These are phyloP conservation scores for Leucoma salicis DNA, from an alignment of 2,888 invertebrate species.

Conservation along the genomic window DNA sequence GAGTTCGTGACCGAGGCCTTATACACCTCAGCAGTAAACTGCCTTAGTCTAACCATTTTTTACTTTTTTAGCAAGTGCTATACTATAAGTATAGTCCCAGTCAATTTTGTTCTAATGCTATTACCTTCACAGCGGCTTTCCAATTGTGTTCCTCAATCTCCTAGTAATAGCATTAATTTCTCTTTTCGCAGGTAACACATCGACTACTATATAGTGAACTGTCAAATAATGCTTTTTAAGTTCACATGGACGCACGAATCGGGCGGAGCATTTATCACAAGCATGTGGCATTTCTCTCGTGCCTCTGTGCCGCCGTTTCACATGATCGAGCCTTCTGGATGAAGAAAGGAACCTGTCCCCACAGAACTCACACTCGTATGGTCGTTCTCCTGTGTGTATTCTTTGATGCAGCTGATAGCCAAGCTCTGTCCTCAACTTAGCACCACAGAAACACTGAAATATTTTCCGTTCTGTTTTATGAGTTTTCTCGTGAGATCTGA, in stretches of 20 bases:
- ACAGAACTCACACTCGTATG: conserved; percentile 59
- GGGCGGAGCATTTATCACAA: conserved; percentile 57
- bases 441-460: conserved; percentile 58
- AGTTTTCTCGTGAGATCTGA: conserved; percentile 52
- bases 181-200: conserved; percentile 33
- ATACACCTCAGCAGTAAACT: too few species aligned
- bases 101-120: neutral
- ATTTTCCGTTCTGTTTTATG: conserved; percentile 51
- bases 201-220: conserved; percentile 42
- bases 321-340: conserved; percentile 62
- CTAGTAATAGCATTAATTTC: conserved; percentile 20
- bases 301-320: conserved; percentile 59
- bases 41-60: too few species aligned
- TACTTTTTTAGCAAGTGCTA: too few species aligned
- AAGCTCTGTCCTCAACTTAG: conserved; percentile 52
- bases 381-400: conserved; percentile 63
- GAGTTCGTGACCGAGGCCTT: too few species aligned
- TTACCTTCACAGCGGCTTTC: conserved; percentile 13
- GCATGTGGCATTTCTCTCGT: conserved; percentile 51
- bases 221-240: conserved; percentile 59
- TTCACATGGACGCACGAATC: conserved; percentile 65
- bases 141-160: conserved; percentile 16
- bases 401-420: conserved; percentile 61
- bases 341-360: conserved; percentile 65
- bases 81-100: too few species aligned